Evolutionary conservation across 2,888 invertebrate genomes (phyloP).

Genomic region (Palloptera scutellata): DNA sequence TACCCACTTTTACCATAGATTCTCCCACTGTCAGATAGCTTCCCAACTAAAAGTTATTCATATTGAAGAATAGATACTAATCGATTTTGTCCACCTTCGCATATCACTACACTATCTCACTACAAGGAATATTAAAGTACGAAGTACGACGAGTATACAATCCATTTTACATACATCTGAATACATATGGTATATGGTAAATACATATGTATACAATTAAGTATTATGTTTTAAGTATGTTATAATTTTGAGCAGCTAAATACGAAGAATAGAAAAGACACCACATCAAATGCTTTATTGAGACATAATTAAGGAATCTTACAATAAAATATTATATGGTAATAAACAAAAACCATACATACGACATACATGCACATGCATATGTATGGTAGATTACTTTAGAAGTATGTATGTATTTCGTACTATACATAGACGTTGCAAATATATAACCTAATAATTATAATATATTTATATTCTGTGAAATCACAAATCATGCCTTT

Average conservation of each 20-base stretch:
- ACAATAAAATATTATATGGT: conserved; percentile 33
- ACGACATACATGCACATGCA: conserved; percentile 11
- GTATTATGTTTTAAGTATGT: too few relatives aligned
- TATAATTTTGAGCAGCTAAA: background rate
- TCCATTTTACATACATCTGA: too few relatives aligned
- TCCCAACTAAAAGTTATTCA: background rate
- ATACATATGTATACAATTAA: conserved; percentile 4
- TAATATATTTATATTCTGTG: too few relatives aligned
- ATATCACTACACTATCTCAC: too few relatives aligned
- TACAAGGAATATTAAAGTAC: conserved; percentile 5
- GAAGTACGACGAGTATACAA: too few relatives aligned
- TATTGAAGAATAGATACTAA: conserved; percentile 15
- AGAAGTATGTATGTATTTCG: background rate
- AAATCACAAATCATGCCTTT: background rate
- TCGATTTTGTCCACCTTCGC: too few relatives aligned
- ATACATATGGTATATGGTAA: too few relatives aligned
- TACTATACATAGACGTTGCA: background rate
- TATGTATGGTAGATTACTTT: conserved; percentile 4
- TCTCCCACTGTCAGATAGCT: background rate
- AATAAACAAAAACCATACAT: conserved; percentile 23
- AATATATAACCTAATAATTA: background rate
- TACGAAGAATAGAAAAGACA: conserved; percentile 9
- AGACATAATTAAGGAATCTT: conserved; percentile 41
- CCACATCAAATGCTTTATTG: conserved; percentile 32
- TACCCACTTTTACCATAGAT: background rate